A percentile compares a stretch with the other conserved stretches of the same genome.
Conservation (phyloP, 2,113 vertebrate genomes). For the Thunnus thynnus region DNA sequence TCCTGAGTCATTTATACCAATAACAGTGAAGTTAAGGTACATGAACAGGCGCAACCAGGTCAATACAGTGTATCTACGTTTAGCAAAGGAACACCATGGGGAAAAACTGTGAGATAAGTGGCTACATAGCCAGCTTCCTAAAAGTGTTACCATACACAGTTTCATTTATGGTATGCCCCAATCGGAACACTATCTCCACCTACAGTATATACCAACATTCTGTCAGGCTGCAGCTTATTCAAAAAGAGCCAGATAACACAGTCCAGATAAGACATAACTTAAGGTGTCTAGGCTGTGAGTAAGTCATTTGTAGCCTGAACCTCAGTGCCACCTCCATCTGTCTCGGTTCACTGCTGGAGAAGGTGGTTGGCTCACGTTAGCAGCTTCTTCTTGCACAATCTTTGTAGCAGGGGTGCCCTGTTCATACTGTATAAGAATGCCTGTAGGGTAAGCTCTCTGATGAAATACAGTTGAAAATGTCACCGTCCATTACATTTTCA, state of each 20-base stretch:
- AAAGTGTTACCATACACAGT: neutral
- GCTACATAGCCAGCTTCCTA: neutral
- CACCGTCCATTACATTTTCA: slow-evolving; percentile 11
- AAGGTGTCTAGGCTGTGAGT: slow-evolving; percentile 4
- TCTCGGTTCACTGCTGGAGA: neutral
- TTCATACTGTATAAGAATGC: neutral
- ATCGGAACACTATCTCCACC: slow-evolving; percentile 10
- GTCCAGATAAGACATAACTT: slow-evolving; percentile 28
- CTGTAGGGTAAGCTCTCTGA: neutral
- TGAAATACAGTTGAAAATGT: slow-evolving; percentile 30
- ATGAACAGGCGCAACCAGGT: neutral
- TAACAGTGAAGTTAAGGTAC: neutral
- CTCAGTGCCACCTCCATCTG: neutral
- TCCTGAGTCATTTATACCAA: neutral
- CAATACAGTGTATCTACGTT: neutral
- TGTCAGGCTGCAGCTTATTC: slow-evolving; percentile 25
- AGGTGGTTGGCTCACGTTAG: neutral
- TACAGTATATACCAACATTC: neutral
- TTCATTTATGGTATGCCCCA: neutral
- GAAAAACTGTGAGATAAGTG: slow-evolving; percentile 1
- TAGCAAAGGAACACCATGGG: neutral
- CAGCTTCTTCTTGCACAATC: slow-evolving; percentile 1
- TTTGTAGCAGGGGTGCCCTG: neutral
- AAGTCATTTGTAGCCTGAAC: neutral
- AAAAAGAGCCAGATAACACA: slow-evolving; percentile 20